Evolutionary conservation across 2,797 vertebrate species (phyloP), one percentile per base, ranked within the genome.

Genomic region (Sebastiscus albofasciatus): DNA sequence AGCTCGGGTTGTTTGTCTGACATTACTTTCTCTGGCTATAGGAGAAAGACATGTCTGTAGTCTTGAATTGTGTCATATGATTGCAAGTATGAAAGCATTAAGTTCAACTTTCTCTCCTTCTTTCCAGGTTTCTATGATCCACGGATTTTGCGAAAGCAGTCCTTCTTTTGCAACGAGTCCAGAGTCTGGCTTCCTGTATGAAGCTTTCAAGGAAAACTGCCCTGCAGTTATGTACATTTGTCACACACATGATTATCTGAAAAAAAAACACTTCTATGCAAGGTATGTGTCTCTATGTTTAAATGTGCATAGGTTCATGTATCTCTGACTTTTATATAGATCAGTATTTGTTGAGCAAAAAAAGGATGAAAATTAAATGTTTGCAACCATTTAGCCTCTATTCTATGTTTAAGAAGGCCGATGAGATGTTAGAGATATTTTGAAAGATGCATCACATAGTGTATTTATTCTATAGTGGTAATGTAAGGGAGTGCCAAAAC

Each of bases 51-150:
- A 33, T 27, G 16, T 4, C 54, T 26, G 34, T 42, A 26, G 10
- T 66, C 1, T 1, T 52, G 26, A 65, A 16, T 7, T 11, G 4
- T 36, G 22, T 39, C 8, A 8, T 58, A 33, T 29, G 26, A 33
- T 42, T 76, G 22, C 11, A 46, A 16, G 10, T 36, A 16, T 73
- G 14, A 34, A 24, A 56, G 20, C 26, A 22, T 67, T 26, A 52
- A 60, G 20, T 59, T n/a, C 1, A 36, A 9, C 20, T 42, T 60
- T 58, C 20, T 85, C 36, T 9, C 6, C 8, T 5, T 72, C 12
- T 61, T 66, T 79, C 14, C 71, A 97, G 97, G 96, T 65, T 89
- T 93, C 1, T 96, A 95, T 81, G 78, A 92, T 29, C 94, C 96
- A 1, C 85, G 79, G 7, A 58, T 88, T 6, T 82, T 73, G 0